Evolutionary conservation across 2,113 vertebrate species (phyloP).

Genomic region (Bettongia penicillata): DNA sequence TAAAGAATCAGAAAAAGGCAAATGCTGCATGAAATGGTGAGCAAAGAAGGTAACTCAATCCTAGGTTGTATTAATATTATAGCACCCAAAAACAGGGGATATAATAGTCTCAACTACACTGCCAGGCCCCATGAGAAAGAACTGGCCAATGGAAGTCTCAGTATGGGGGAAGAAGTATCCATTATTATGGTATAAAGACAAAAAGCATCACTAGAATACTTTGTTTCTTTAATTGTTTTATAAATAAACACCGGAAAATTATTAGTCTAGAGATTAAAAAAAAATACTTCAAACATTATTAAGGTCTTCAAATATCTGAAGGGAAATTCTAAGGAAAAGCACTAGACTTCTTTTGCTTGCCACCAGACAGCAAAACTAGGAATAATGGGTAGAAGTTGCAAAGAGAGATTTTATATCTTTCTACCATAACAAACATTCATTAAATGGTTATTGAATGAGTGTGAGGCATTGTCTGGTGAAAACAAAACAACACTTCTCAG

Average conservation of each 20-base stretch:
- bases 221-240: background rate
- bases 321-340: background rate
- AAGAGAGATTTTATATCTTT: background rate
- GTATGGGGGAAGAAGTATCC: background rate
- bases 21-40: background rate
- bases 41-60: background rate
- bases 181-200: background rate
- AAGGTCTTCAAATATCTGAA: background rate
- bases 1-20: background rate
- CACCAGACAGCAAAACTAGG: background rate
- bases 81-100: background rate
- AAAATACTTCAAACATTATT: background rate
- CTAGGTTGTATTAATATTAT: background rate
- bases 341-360: background rate
- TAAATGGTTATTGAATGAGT: background rate
- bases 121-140: background rate
- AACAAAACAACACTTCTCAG: background rate
- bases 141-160: background rate
- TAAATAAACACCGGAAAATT: background rate
- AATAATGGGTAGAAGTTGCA: background rate
- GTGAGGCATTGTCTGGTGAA: background rate
- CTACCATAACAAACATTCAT: background rate
- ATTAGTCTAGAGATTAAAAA: background rate
- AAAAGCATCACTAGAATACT: background rate
- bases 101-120: background rate